These are phyloP conservation scores for Clarias fuscus DNA, from an alignment of 2,797 vertebrate species.

Conservation along the genomic window DNA sequence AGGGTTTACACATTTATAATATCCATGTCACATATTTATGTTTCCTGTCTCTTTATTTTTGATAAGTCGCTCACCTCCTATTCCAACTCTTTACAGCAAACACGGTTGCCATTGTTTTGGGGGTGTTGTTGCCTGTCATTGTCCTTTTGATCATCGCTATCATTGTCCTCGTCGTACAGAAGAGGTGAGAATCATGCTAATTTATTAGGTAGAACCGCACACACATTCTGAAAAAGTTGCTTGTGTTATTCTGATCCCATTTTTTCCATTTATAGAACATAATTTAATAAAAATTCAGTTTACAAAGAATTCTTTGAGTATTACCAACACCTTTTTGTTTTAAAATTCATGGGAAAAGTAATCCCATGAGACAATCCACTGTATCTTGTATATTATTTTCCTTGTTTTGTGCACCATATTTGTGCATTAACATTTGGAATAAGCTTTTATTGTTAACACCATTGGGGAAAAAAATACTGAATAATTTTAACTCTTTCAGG, in stretches of 20 bases:
- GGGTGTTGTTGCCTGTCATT: slow-evolving; percentile 47
- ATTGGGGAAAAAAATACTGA: neutral
- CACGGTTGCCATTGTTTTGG: slow-evolving; percentile 57
- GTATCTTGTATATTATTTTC: neutral
- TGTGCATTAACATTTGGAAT: neutral
- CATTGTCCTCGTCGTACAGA: slow-evolving; percentile 66
- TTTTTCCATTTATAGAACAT: neutral
- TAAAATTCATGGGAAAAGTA: too few species aligned
- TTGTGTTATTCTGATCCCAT: neutral
- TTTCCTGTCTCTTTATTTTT: neutral
- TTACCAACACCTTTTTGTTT: too few species aligned
- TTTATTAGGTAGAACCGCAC: neutral
- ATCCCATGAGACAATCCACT: neutral
- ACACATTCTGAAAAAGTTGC: neutral
- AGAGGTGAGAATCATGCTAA: slow-evolving; percentile 63
- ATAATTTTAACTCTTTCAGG: neutral
- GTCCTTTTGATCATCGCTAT: slow-evolving; percentile 62
- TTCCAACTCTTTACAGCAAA: neutral
- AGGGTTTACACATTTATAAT: too few species aligned
- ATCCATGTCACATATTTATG: neutral
- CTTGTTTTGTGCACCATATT: neutral
- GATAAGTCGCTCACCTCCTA: neutral
- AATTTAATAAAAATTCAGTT: neutral
- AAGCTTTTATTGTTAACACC: neutral
- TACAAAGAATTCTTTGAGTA: neutral